These are phyloP conservation scores for Euura lappo DNA, from an alignment of 1,140 invertebrate species.

Conservation along the genomic window DNA sequence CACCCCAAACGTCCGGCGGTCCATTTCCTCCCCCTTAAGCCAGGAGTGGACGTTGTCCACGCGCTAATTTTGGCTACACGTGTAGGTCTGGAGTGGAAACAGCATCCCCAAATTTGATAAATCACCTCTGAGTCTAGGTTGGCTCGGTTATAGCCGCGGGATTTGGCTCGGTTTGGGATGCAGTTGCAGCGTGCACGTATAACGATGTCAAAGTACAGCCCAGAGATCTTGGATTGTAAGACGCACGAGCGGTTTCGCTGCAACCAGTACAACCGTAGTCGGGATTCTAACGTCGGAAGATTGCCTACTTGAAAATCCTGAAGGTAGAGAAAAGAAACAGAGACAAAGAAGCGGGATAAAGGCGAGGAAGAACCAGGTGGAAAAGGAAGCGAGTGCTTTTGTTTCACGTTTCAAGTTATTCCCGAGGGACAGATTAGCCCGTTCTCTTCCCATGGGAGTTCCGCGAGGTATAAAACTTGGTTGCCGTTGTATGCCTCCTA, in stretches of 20 bases:
- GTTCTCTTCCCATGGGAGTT: neutral
- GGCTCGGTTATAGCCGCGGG: neutral
- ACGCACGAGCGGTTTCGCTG: neutral
- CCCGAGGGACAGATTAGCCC: constrained; percentile 43
- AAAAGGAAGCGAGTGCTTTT: constrained; percentile 33
- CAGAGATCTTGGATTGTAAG: neutral
- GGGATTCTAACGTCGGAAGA: too few species aligned
- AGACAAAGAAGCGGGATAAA: constrained; percentile 8
- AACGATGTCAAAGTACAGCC: neutral
- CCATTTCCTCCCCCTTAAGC: too few species aligned
- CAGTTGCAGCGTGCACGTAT: too few species aligned
- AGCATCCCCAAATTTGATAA: neutral
- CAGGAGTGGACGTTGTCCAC: too few species aligned
- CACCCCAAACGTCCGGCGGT: too few species aligned
- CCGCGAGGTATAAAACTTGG: constrained; percentile 39
- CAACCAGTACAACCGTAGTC: constrained; percentile 20
- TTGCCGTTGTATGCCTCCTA: constrained; percentile 44
- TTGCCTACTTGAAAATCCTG: neutral
- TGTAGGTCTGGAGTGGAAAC: too few species aligned
- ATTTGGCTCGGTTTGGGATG: neutral
- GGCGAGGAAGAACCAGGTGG: constrained; percentile 5
- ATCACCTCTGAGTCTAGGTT: neutral
- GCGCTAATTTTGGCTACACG: too few species aligned
- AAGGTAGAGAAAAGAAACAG: neutral
- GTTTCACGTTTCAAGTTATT: constrained; percentile 53